These are phyloP conservation scores for Chionodraco myersi DNA, from an alignment of 2,113 vertebrate species.

Conservation along the genomic window DNA sequence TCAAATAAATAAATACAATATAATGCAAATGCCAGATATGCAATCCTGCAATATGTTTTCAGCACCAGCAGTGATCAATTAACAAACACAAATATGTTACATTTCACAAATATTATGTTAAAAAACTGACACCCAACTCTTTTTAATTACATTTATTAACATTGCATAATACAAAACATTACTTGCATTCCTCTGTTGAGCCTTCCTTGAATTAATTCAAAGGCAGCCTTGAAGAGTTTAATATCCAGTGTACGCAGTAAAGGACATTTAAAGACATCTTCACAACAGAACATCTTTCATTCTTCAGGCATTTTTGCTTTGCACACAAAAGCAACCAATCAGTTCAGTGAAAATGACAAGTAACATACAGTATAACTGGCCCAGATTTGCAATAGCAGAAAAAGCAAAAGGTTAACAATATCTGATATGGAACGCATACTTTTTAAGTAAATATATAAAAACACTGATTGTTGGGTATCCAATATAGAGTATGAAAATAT, in stretches of 20 bases:
- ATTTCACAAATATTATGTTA: not conserved
- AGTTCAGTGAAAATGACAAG: constrained; percentile 56
- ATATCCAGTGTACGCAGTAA: constrained; percentile 16
- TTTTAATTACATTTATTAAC: constrained; percentile 62
- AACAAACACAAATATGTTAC: too few species aligned
- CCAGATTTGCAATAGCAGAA: constrained; percentile 75
- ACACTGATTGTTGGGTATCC: constrained; percentile 69
- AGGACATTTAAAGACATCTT: constrained; percentile 47
- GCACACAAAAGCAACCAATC: constrained; percentile 64
- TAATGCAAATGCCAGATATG: not conserved
- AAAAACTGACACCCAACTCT: not conserved
- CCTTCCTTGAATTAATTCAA: constrained; percentile 29
- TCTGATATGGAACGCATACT: constrained; percentile 74
- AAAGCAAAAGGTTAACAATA: constrained; percentile 76
- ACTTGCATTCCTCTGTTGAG: constrained; percentile 41
- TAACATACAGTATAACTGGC: constrained; percentile 74
- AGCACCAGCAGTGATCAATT: not conserved
- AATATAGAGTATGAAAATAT: constrained; percentile 76
- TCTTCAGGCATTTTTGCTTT: constrained; percentile 41
- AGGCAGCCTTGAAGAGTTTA: constrained; percentile 25
- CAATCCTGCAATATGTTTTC: not conserved
- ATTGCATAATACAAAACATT: constrained; percentile 58
- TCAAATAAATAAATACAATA: not conserved
- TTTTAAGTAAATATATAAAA: constrained; percentile 75
- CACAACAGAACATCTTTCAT: constrained; percentile 29